phyloP scores from a whole-genome alignment of 2,797 vertebrate genomes.

The Myotis vivesi region DNA sequence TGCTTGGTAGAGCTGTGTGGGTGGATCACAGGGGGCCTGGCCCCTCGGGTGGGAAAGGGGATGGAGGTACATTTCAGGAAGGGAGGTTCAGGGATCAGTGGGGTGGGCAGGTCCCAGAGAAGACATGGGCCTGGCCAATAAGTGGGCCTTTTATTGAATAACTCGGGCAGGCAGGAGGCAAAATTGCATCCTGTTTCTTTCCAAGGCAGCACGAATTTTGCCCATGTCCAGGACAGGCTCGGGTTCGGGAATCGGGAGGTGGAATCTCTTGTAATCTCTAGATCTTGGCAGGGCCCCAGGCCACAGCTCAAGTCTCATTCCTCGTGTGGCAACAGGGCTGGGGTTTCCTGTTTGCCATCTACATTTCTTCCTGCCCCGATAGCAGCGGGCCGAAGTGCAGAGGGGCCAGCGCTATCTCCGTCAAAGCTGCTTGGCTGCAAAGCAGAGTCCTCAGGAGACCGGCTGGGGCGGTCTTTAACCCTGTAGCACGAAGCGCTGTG shows the following conservation, averaged over 20 bases:
- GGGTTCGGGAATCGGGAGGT: background rate
- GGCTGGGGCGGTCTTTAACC: background rate
- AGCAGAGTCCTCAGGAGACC: background rate
- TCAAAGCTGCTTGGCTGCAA: background rate
- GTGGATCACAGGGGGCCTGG: background rate
- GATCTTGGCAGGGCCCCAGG: conserved; percentile 58
- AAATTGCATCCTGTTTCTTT: background rate
- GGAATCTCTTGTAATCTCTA: conserved; percentile 20
- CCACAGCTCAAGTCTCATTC: conserved; percentile 56
- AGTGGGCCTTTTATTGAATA: background rate
- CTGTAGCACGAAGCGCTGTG: background rate
- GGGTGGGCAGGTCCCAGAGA: background rate
- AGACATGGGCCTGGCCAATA: background rate
- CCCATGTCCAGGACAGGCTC: background rate
- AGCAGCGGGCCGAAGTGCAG: background rate
- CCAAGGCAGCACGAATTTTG: background rate
- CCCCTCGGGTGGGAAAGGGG: rapidly evolving
- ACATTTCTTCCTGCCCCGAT: conserved; percentile 33
- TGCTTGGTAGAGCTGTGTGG: background rate
- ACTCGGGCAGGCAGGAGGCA: background rate
- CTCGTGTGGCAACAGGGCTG: conserved; percentile 15
- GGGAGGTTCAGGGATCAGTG: background rate
- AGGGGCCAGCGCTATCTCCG: background rate
- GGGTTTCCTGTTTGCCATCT: conserved; percentile 71
- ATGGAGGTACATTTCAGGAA: background rate